These are phyloP conservation scores for Gallinago media DNA, from an alignment of 2,113 vertebrate genomes.

Conservation along the genomic window DNA sequence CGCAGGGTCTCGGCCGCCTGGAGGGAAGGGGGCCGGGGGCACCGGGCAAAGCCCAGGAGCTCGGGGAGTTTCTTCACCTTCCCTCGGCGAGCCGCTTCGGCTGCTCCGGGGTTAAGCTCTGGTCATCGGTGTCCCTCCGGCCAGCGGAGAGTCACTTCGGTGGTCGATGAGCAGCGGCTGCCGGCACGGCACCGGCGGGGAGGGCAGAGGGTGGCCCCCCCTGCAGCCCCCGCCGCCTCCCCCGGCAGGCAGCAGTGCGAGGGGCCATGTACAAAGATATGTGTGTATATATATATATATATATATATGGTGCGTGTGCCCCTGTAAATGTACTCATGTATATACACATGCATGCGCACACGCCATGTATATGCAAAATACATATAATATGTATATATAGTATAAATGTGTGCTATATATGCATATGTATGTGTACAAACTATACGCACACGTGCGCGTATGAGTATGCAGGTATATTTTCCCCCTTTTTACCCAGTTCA, in stretches of 20 bases:
- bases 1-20: neutral
- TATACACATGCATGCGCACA: rapidly evolving
- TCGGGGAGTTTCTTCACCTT: neutral
- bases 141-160: neutral
- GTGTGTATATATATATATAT: rapidly evolving
- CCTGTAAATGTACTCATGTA: neutral
- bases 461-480: neutral
- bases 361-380: no score
- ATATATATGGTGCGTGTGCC: no score
- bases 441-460: rapidly evolving
- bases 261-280: rapidly evolving
- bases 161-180: neutral
- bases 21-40: rapidly evolving
- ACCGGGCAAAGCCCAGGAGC: rapidly evolving
- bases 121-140: neutral
- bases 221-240: neutral
- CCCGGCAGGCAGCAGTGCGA: neutral
- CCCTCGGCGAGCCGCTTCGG: neutral
- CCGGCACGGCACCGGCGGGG: neutral
- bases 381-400: rapidly evolving
- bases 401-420: rapidly evolving
- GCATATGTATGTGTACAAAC: rapidly evolving
- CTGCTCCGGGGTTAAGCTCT: neutral
- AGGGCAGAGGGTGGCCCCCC: neutral
- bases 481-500: neutral